Evolutionary conservation across 2,113 vertebrate species (phyloP).

Genomic region (Glaucidium brasilianum): DNA sequence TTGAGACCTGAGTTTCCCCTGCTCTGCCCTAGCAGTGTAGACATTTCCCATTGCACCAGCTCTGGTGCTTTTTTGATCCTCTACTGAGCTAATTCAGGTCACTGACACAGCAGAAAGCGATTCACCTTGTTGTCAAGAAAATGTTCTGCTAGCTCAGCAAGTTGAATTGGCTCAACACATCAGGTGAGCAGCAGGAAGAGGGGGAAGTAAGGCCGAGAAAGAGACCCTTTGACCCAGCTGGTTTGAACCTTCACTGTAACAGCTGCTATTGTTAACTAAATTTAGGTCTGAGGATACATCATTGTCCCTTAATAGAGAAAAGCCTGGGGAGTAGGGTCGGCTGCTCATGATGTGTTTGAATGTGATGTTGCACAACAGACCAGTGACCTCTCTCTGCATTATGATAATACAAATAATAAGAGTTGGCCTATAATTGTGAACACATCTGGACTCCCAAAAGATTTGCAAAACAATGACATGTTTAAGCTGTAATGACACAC

Average conservation of each 20-base stretch:
- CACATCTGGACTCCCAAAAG: constrained; percentile 28
- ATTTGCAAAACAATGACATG: neutral
- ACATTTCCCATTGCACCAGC: neutral
- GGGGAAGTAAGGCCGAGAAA: neutral
- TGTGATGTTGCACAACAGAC: neutral
- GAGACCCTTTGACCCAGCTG: neutral
- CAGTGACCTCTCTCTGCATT: neutral
- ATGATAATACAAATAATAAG: neutral
- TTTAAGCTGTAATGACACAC: neutral
- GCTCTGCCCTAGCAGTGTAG: neutral
- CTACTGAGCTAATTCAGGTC: neutral
- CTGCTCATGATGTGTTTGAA: neutral
- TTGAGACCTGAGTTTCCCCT: neutral
- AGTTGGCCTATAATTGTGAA: neutral
- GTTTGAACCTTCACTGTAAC: neutral
- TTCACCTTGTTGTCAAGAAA: neutral
- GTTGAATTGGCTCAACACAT: neutral
- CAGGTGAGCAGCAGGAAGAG: constrained; percentile 13
- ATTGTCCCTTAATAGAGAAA: neutral
- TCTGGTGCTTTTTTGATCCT: neutral
- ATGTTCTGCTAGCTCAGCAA: neutral
- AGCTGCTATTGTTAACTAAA: constrained; percentile 50
- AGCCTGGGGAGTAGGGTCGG: neutral
- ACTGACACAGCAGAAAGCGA: neutral
- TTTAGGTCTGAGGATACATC: constrained; percentile 10